These are phyloP conservation scores for Drosophila maculinotata DNA, from an alignment of 2,888 invertebrate species.

Conservation along the genomic window DNA sequence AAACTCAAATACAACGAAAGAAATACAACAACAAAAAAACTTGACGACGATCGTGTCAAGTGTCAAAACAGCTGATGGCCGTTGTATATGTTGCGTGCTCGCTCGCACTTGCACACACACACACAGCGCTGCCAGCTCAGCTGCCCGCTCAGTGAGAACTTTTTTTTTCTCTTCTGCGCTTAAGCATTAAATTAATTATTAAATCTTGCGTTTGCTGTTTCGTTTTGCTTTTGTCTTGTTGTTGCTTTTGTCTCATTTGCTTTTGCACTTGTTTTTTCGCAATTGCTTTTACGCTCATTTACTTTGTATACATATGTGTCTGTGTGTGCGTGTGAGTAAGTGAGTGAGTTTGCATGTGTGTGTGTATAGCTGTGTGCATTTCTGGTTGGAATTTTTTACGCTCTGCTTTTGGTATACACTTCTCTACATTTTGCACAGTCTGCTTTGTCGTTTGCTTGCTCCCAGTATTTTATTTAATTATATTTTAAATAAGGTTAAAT, in stretches of 20 bases:
- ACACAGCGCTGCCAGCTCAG: conserved; percentile 19
- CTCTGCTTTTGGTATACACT: conserved; percentile 58
- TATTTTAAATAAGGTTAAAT: conserved; percentile 51
- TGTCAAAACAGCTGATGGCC: conserved; percentile 73
- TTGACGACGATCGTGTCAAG: conserved; percentile 71
- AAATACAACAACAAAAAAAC: conserved; percentile 18
- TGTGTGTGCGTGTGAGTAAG: conserved; percentile 5
- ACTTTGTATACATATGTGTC: conserved; percentile 37
- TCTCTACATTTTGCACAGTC: conserved; percentile 51
- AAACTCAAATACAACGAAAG: conserved; percentile 10
- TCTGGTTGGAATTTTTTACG: conserved; percentile 56
- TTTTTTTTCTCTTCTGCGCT: conserved; percentile 10
- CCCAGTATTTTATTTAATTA: conserved; percentile 17
- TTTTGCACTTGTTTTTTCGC: conserved; percentile 55
- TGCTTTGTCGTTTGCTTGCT: conserved; percentile 31
- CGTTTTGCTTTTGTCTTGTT: conserved; percentile 34
- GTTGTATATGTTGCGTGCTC: conserved; percentile 50
- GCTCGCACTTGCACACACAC: conserved; percentile 40
- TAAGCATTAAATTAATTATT: conserved; percentile 53
- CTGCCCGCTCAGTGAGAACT: conserved; percentile 35
- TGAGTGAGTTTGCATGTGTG: too few relatives aligned
- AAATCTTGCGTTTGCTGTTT: conserved; percentile 52
- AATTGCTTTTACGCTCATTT: conserved; percentile 54
- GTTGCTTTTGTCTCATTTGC: conserved; percentile 59
- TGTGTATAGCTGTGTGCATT: conserved; percentile 55